Percentiles rank a stretch among this genome's conserved stretches.
phyloP scores from a whole-genome alignment of 2,888 invertebrate species.

The Heliconius cydno region DNA sequence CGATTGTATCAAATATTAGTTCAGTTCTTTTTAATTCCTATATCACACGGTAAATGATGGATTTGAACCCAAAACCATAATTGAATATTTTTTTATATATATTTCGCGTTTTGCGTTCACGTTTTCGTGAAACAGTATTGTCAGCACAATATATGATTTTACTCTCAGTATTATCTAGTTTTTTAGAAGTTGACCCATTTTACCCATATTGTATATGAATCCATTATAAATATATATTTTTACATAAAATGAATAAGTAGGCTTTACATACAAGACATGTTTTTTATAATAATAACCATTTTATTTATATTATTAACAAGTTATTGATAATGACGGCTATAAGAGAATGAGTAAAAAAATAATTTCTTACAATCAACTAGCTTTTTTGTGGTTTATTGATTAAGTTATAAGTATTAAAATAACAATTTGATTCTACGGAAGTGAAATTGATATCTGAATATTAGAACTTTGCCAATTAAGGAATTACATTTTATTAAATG shows the following conservation, averaged over 20 bases:
- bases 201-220: conserved; percentile 48
- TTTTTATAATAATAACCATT: too few species aligned
- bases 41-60: conserved; percentile 32
- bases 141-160: conserved; percentile 47
- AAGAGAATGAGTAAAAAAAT: too few species aligned
- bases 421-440: too few species aligned
- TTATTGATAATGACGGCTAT: neutral
- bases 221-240: conserved; percentile 25
- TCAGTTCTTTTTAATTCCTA: conserved; percentile 1
- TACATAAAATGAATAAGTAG: conserved; percentile 4
- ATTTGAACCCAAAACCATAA: conserved; percentile 41
- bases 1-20: neutral
- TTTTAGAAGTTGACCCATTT: conserved; percentile 75
- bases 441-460: too few species aligned
- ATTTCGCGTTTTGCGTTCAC: conserved; percentile 44
- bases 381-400: too few species aligned
- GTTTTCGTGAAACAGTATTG: conserved; percentile 46
- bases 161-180: conserved; percentile 72
- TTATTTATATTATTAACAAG: neutral
- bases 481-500: neutral
- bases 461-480: neutral
- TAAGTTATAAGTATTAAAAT: too few species aligned
- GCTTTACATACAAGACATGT: neutral
- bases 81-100: conserved; percentile 44
- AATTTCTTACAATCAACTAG: too few species aligned